phyloP scores from a whole-genome alignment of 2,797 vertebrate species.

The Sparus aurata region DNA sequence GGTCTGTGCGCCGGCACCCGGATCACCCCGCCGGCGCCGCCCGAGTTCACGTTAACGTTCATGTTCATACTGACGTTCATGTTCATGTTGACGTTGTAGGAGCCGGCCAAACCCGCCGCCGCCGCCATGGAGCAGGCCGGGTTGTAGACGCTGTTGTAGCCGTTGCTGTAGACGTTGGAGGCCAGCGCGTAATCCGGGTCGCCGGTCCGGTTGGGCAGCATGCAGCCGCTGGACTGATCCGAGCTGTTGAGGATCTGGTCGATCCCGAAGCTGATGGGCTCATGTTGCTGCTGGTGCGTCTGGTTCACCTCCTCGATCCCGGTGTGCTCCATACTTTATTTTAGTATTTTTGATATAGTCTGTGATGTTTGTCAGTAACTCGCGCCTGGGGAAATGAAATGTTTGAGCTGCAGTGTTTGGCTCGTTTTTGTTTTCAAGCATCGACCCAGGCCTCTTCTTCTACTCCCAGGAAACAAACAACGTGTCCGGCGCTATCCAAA shows the following conservation, averaged over 20 bases:
- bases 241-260: constrained; percentile 95
- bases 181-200: constrained; percentile 86
- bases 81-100: constrained; percentile 92
- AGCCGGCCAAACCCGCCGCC: constrained; percentile 84
- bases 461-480: constrained; percentile 75
- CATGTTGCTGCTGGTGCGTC: constrained; percentile 87
- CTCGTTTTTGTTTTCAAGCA: constrained; percentile 46
- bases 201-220: constrained; percentile 85
- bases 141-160: constrained; percentile 88
- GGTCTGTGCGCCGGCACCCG: constrained; percentile 94
- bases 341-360: constrained; percentile 21
- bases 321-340: constrained; percentile 86
- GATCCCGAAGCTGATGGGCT: constrained; percentile 95
- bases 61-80: constrained; percentile 91
- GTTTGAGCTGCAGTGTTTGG: constrained; percentile 31
- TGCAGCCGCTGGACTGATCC: constrained; percentile 88
- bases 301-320: constrained; percentile 89
- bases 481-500: constrained; percentile 69
- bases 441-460: constrained; percentile 59
- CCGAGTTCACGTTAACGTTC: constrained; percentile 88
- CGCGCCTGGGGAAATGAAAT: constrained; percentile 41
- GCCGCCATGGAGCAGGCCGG: constrained; percentile 90
- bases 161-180: constrained; percentile 84
- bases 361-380: constrained; percentile 34
- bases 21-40: constrained; percentile 88